Evolutionary conservation across 1,140 invertebrate genomes (phyloP).

Genomic region (Coelopa frigida): DNA sequence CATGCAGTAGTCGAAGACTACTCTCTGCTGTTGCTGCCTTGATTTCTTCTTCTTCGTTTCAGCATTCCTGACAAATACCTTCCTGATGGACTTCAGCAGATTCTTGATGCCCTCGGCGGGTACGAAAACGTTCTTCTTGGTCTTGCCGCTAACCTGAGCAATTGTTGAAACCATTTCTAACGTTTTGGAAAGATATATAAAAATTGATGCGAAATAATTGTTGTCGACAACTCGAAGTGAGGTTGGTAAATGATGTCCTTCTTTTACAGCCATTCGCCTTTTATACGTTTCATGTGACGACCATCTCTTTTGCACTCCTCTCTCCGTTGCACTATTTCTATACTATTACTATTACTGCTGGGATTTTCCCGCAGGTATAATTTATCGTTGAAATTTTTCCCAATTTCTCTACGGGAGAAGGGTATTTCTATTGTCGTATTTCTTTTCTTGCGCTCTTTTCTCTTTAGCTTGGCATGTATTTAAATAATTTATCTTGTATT

Average conservation of each 20-base stretch:
- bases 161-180: neutral
- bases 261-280: neutral
- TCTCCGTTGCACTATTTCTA: too few species aligned
- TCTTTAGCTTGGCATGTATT: too few species aligned
- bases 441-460: too few species aligned
- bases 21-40: neutral
- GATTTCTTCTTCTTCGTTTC: neutral
- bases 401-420: too few species aligned
- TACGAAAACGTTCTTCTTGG: conserved; percentile 22
- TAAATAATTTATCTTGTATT: too few species aligned
- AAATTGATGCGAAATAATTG: neutral
- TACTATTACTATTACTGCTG: too few species aligned
- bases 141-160: neutral
- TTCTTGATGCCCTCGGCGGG: conserved; percentile 26
- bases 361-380: too few species aligned
- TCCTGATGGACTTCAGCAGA: conserved; percentile 23
- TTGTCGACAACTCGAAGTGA: neutral
- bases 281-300: conserved; percentile 3
- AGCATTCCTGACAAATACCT: conserved; percentile 18
- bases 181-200: neutral
- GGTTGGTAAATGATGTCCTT: conserved; percentile 3
- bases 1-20: conserved; percentile 9
- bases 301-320: too few species aligned
- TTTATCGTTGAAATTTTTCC: too few species aligned
- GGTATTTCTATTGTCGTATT: too few species aligned